Conservation (phyloP, 1,140 invertebrate genomes). For the Panulirus ornatus region DNA sequence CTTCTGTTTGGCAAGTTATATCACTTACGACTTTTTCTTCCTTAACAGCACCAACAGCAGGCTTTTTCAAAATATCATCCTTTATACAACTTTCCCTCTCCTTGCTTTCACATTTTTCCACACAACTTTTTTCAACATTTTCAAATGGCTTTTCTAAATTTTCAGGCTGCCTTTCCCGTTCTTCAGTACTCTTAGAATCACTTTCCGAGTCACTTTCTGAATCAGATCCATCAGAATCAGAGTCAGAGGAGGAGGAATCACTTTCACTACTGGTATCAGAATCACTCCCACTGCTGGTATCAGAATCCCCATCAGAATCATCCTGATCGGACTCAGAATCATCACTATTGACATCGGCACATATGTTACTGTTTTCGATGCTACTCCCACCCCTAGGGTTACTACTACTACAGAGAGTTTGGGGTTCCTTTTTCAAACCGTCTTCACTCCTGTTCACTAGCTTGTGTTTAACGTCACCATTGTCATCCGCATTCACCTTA, state of each 20-base stretch:
- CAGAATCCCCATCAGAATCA: constrained; percentile 43
- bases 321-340: constrained; percentile 38
- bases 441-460: background rate
- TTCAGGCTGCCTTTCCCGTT: background rate
- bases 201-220: constrained; percentile 60
- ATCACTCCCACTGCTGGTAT: constrained; percentile 27
- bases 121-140: background rate
- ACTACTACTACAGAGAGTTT: constrained; percentile 6
- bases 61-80: background rate
- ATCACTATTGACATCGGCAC: background rate
- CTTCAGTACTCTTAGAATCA: constrained; percentile 34
- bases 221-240: constrained; percentile 43
- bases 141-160: background rate
- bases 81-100: background rate
- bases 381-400: background rate
- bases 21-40: background rate
- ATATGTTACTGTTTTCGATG: background rate
- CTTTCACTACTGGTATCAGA: constrained; percentile 36
- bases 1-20: background rate
- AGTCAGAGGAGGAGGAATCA: constrained; percentile 22
- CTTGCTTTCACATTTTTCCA: constrained; percentile 8
- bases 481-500: background rate
- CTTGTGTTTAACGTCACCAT: background rate
- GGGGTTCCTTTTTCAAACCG: background rate
- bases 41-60: background rate